Conservation (phyloP, 2,113 vertebrate genomes). For the Acanthochromis polyacanthus region DNA sequence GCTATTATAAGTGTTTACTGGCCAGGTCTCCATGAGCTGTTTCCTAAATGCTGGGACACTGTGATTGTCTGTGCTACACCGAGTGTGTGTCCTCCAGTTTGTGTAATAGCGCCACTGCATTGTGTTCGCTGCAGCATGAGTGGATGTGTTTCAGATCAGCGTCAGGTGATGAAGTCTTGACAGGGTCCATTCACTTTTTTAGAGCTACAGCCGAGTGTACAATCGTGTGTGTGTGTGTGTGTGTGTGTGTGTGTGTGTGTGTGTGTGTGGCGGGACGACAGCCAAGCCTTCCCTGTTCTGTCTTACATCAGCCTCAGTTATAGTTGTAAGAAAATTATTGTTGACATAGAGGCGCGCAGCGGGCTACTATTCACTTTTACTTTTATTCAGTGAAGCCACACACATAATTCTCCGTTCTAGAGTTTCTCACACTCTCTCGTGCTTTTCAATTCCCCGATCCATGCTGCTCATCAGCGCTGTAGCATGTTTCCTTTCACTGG, state of each 20-base stretch:
- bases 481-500: conserved; percentile 34
- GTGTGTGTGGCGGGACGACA: conserved; percentile 13
- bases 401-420: conserved; percentile 14
- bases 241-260: conserved; percentile 18
- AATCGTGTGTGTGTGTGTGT: conserved; percentile 28
- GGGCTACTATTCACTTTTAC: conserved; percentile 22
- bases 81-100: background rate
- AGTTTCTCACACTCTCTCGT: conserved; percentile 49
- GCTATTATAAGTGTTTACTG: conserved; percentile 76
- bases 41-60: conserved; percentile 62
- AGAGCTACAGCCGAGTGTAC: conserved; percentile 25
- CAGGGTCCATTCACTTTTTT: conserved; percentile 62
- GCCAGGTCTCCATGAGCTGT: conserved; percentile 57
- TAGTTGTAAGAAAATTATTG: conserved; percentile 40
- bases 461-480: conserved; percentile 11
- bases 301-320: conserved; percentile 59
- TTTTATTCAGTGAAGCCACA: conserved; percentile 16
- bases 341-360: conserved; percentile 19
- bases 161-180: conserved; percentile 72
- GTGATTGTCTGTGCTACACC: conserved; percentile 25
- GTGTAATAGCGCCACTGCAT: conserved; percentile 2
- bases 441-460: conserved; percentile 9
- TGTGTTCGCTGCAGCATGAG: conserved; percentile 2
- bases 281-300: conserved; percentile 54
- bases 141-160: conserved; percentile 53